Conservation (phyloP, 2,113 vertebrate genomes). For the Struthidea cinerea region DNA sequence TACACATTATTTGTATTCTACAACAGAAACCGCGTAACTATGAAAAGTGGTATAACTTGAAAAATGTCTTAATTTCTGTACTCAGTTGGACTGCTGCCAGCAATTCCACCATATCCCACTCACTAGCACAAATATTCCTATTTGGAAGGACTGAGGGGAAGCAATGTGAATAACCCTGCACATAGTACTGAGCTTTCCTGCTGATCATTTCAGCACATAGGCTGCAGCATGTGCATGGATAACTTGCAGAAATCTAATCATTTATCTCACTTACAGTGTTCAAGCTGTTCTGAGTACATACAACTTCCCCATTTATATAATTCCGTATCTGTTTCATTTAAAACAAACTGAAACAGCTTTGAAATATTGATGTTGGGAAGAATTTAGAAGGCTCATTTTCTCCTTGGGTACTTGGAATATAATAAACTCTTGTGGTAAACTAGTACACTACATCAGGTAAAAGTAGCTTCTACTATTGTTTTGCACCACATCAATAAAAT, state of each 20-base stretch:
- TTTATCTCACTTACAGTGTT: background rate
- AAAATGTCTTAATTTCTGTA: background rate
- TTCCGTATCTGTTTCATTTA: background rate
- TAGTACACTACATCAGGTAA: background rate
- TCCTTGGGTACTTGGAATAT: background rate
- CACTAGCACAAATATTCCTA: background rate
- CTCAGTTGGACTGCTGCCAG: background rate
- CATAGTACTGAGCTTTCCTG: background rate
- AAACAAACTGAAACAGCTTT: background rate
- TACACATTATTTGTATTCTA: rapidly evolving
- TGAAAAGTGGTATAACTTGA: background rate
- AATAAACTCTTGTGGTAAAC: background rate
- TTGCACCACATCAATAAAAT: background rate
- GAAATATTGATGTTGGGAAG: background rate
- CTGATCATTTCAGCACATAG: background rate
- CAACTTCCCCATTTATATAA: background rate
- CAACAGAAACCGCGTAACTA: background rate
- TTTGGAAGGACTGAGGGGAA: background rate
- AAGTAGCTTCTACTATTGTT: background rate
- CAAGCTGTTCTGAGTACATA: background rate
- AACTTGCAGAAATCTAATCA: background rate
- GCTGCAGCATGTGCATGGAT: background rate
- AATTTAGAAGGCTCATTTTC: background rate
- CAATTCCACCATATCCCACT: background rate
- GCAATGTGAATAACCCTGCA: background rate